phyloP scores from a whole-genome alignment of 2,113 vertebrate species.

The Synodontis membranacea region DNA sequence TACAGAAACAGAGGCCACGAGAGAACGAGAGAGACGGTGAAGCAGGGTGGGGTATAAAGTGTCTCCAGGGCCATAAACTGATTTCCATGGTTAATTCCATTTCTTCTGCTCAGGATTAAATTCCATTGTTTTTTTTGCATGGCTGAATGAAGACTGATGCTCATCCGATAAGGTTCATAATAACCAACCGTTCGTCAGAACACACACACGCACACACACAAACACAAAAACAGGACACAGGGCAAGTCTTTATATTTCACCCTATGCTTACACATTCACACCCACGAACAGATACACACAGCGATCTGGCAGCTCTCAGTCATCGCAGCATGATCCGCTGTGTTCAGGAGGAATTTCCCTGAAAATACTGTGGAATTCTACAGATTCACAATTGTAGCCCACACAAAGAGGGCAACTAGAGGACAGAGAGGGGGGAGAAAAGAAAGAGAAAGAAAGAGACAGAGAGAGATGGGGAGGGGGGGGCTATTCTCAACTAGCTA shows the following conservation, averaged over 20 bases:
- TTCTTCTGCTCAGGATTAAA: slow-evolving; percentile 63
- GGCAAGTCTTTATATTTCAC: slow-evolving; percentile 43
- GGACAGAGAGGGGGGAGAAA: slow-evolving; percentile 38
- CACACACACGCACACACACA: slow-evolving; percentile 53
- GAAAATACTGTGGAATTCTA: slow-evolving; percentile 71
- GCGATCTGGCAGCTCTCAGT: slow-evolving; percentile 32
- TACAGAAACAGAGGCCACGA: background rate
- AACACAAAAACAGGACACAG: slow-evolving; percentile 7
- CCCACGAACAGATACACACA: slow-evolving; percentile 44
- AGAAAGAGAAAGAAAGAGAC: background rate
- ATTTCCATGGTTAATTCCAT: slow-evolving; percentile 70
- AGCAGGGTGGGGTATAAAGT: background rate
- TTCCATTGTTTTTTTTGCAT: slow-evolving; percentile 66
- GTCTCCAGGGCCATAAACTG: slow-evolving; percentile 54
- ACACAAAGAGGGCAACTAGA: slow-evolving; percentile 62
- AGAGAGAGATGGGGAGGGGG: too few species aligned
- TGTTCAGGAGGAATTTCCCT: slow-evolving; percentile 65
- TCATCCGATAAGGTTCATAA: slow-evolving; percentile 51
- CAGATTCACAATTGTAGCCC: slow-evolving; percentile 63
- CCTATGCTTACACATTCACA: slow-evolving; percentile 35
- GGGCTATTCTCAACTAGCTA: background rate
- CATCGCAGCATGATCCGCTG: slow-evolving; percentile 56
- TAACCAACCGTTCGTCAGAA: slow-evolving; percentile 33
- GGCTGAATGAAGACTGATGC: slow-evolving; percentile 46
- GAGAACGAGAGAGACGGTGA: background rate